A percentile compares a stretch with the other conserved stretches of the same genome.
phyloP scores from a whole-genome alignment of 2,113 vertebrate species.

The Tauraco erythrolophus region DNA sequence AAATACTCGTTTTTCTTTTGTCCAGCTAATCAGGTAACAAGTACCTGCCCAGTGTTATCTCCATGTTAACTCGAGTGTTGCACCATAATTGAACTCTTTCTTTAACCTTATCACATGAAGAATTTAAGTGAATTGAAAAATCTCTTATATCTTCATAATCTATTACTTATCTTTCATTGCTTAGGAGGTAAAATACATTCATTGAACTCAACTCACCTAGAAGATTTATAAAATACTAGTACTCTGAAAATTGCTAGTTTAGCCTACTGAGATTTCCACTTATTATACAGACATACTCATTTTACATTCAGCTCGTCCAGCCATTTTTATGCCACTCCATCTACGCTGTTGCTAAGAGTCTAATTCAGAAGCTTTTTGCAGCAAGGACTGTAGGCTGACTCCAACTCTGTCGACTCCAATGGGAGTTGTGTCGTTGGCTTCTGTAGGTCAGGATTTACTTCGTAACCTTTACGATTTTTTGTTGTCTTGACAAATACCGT shows the following conservation, averaged over 20 bases:
- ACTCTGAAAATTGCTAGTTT: background rate
- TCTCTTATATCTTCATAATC: background rate
- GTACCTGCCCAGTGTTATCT: background rate
- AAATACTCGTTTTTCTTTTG: background rate
- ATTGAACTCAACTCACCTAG: background rate
- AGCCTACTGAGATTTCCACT: background rate
- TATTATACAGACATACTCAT: background rate
- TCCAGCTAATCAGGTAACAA: conserved; percentile 9
- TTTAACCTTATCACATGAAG: background rate
- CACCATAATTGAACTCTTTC: background rate
- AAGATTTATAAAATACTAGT: background rate
- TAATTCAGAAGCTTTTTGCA: background rate
- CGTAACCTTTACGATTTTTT: background rate
- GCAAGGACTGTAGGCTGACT: background rate
- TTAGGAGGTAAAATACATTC: background rate
- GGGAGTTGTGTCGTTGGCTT: background rate
- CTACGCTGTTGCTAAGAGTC: background rate
- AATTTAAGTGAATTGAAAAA: background rate
- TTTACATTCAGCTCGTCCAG: background rate
- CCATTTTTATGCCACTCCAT: background rate
- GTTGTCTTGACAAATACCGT: background rate
- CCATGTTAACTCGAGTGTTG: background rate
- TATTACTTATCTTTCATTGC: background rate
- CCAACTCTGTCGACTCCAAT: background rate
- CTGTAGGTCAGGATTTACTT: background rate